Evolutionary conservation across 2,113 vertebrate species (phyloP).

Genomic region (Pelecanus crispus): DNA sequence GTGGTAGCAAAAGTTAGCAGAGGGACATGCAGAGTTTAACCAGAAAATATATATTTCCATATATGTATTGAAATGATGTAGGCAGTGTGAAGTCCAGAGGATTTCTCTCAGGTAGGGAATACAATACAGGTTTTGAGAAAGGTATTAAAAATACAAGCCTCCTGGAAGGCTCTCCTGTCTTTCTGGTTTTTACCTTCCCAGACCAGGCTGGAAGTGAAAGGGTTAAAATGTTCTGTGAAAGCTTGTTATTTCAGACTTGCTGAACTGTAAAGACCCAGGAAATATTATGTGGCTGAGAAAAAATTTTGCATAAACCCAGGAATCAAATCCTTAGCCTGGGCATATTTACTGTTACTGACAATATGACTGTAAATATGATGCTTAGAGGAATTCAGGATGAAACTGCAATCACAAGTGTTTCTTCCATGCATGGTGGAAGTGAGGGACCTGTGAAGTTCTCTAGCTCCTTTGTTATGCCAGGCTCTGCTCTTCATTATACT

Average conservation of each 20-base stretch:
- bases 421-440: neutral
- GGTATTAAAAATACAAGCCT: neutral
- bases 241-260: neutral
- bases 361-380: neutral
- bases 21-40: neutral
- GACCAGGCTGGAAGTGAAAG: neutral
- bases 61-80: neutral
- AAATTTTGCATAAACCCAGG: neutral
- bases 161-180: neutral
- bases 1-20: neutral
- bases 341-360: neutral
- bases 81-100: neutral
- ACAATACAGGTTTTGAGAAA: neutral
- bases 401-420: neutral
- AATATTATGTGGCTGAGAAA: neutral
- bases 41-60: neutral
- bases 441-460: neutral
- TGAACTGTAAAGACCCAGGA: neutral
- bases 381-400: neutral
- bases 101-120: neutral
- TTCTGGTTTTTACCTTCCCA: neutral
- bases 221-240: neutral
- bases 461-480: neutral
- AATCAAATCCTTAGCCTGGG: neutral
- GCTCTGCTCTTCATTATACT: neutral